Evolutionary conservation across 2,797 vertebrate species (phyloP), one percentile per base, ranked within the genome.

Genomic region (Nyctalus aviator): DNA sequence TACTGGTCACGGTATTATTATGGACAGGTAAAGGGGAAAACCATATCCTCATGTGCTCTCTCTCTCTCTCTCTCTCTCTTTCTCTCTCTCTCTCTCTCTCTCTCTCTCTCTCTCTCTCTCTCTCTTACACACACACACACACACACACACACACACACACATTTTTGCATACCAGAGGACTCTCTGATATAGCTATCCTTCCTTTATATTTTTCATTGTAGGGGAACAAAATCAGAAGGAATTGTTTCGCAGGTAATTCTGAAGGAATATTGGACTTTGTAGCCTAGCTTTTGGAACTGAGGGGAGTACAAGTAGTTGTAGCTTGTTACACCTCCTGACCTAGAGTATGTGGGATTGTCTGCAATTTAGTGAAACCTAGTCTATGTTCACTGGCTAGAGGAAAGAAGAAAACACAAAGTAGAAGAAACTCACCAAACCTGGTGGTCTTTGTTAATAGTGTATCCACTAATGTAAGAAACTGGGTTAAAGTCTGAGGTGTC

Each of bases 161-260:
- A 55, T 25, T 55, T 66, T 72, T 44, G 13, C 85, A 8, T 41
- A 30, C n/a, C 50, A 69, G 50, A 69, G 59, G 78, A 48, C 64
- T 82, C 27, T 86, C 37, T 88, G 62, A 90, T 77, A 21, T 18
- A 64, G 12, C 8, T 15, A 6, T 78, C 32, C 14, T 32, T 82
- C 3, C 17, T 50, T 85, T 82, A 64, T 75, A 53, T 71, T 21
- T 30, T 92, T 50, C 3, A 72, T 14, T 10, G 23, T 55, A 32
- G 62, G 20, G 68, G 35, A 90, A 87, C 9, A 71, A 32, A 95
- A 82, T 85, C 35, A 83, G 46, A 90, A 88, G 8, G 15, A 81
- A 23, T 84, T 88, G 35, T 77, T 92, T 55, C 84, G 41, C 76
- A 50, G 20, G 1, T 55, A 81, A 69, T 76, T 37, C n/a, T 90